Evolutionary conservation across 2,888 invertebrate genomes (phyloP).

Genomic region (Tetragonisca angustula): DNA sequence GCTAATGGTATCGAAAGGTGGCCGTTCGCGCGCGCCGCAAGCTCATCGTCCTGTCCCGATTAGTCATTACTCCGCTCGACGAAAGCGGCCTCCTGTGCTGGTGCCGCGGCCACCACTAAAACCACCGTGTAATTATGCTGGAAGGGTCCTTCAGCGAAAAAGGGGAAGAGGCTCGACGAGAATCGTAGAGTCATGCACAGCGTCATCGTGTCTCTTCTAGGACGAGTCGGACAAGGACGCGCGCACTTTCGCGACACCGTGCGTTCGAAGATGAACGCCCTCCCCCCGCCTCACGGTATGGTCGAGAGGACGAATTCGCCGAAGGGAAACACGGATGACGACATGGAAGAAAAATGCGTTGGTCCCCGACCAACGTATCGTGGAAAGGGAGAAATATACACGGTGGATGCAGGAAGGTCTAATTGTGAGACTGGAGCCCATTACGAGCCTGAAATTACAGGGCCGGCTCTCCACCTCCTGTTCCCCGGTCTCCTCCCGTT

Average conservation of each 20-base stretch:
- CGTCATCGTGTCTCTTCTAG: constrained; percentile 71
- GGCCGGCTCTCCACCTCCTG: constrained; percentile 66
- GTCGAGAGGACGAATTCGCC: background rate
- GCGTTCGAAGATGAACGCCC: background rate
- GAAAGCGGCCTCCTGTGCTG: constrained; percentile 74
- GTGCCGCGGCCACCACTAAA: constrained; percentile 63
- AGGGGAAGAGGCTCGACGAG: constrained; percentile 38
- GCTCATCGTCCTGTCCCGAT: constrained; percentile 69
- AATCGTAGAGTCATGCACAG: constrained; percentile 70
- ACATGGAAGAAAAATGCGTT: constrained; percentile 64
- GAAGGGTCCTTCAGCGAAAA: constrained; percentile 74
- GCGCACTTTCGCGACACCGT: background rate
- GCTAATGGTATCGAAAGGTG: constrained; percentile 72
- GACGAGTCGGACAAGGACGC: constrained; percentile 64
- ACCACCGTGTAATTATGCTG: constrained; percentile 81
- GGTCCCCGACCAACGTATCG: constrained; percentile 65
- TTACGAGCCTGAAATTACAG: constrained; percentile 82
- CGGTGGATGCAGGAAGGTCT: constrained; percentile 79
- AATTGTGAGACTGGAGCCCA: constrained; percentile 80
- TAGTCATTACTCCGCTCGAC: constrained; percentile 78
- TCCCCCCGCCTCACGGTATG: background rate
- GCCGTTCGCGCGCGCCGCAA: constrained; percentile 55
- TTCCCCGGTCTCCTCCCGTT: constrained; percentile 63
- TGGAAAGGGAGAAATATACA: constrained; percentile 61
- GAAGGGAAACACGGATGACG: constrained; percentile 19